Evolutionary conservation across 2,888 invertebrate species (phyloP).

Genomic region (Lymantria monacha): DNA sequence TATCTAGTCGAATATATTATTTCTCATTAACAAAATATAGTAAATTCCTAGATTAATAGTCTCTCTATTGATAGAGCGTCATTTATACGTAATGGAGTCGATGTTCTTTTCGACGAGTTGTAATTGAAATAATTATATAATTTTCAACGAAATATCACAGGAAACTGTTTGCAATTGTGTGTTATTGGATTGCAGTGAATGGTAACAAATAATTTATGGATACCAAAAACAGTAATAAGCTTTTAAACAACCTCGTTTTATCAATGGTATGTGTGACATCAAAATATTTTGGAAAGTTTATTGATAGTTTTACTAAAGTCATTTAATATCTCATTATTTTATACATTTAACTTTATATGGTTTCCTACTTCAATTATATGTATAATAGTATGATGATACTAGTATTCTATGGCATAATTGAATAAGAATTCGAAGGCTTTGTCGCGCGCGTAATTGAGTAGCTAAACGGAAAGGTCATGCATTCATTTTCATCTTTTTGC

Average conservation of each 20-base stretch:
- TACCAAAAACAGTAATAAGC: conserved; percentile 47
- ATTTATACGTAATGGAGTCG: conserved; percentile 86
- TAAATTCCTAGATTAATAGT: conserved; percentile 63
- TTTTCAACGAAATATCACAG: conserved; percentile 58
- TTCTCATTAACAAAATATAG: conserved; percentile 3
- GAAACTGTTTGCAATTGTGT: conserved; percentile 54
- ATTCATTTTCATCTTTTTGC: conserved; percentile 67
- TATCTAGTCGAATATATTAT: neutral
- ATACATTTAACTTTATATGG: conserved; percentile 19
- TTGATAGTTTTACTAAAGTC: conserved; percentile 45
- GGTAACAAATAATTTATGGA: conserved; percentile 60
- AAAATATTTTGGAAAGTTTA: conserved; percentile 83
- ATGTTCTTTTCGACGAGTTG: conserved; percentile 63
- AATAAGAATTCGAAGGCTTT: conserved; percentile 60
- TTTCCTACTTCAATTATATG: conserved; percentile 15
- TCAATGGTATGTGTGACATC: conserved; percentile 81
- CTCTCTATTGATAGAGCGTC: conserved; percentile 80
- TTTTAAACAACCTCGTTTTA: conserved; percentile 67
- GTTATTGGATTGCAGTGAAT: conserved; percentile 64
- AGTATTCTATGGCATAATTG: conserved; percentile 18
- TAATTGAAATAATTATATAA: conserved; percentile 54
- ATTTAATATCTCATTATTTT: conserved; percentile 25
- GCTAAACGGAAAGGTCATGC: conserved; percentile 79
- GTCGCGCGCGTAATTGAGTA: conserved; percentile 81
- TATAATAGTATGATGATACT: conserved; percentile 9